A percentile compares a stretch with the other conserved stretches of the same genome.
These are phyloP conservation scores for Caprella mutica DNA, from an alignment of 2,888 invertebrate genomes.

Conservation along the genomic window DNA sequence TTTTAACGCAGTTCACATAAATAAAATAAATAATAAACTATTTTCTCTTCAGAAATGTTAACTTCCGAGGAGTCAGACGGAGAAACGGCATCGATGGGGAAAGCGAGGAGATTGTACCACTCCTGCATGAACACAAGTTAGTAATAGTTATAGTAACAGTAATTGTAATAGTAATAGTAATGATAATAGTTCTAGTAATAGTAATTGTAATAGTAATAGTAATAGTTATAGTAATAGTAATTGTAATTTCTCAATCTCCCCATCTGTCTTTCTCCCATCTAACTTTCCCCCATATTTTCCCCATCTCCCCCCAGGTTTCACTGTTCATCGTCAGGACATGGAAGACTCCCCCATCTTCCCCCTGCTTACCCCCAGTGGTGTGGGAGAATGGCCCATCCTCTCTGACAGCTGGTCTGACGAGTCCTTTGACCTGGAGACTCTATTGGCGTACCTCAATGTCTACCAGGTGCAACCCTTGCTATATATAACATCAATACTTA, in stretches of 20 bases:
- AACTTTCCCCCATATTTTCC: too few relatives aligned
- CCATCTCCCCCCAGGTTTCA: slow-evolving; percentile 22
- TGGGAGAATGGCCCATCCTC: slow-evolving; percentile 40
- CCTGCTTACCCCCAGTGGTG: slow-evolving; percentile 38
- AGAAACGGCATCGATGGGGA: slow-evolving; percentile 33
- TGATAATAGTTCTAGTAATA: too few relatives aligned
- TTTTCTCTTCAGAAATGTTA: slow-evolving; percentile 21
- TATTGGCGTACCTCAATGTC: slow-evolving; percentile 38
- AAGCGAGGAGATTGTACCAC: slow-evolving; percentile 40
- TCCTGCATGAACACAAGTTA: slow-evolving; percentile 41
- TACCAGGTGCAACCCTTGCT: slow-evolving; percentile 41
- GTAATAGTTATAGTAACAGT: slow-evolving; percentile 16
- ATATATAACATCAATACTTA: too few relatives aligned
- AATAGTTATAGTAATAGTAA: too few relatives aligned
- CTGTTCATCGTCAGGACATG: slow-evolving; percentile 31
- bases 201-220: too few relatives aligned
- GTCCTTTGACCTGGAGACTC: slow-evolving; percentile 37
- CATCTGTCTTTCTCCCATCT: not conserved
- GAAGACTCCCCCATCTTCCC: slow-evolving; percentile 38
- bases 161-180: too few relatives aligned
- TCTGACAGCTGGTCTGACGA: slow-evolving; percentile 37
- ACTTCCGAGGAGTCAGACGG: slow-evolving; percentile 10
- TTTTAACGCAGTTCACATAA: too few relatives aligned
- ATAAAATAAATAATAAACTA: too few relatives aligned
- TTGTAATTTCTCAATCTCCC: slow-evolving; percentile 8